Evolutionary conservation across 2,113 vertebrate genomes (phyloP).

Genomic region (Alosa alosa): DNA sequence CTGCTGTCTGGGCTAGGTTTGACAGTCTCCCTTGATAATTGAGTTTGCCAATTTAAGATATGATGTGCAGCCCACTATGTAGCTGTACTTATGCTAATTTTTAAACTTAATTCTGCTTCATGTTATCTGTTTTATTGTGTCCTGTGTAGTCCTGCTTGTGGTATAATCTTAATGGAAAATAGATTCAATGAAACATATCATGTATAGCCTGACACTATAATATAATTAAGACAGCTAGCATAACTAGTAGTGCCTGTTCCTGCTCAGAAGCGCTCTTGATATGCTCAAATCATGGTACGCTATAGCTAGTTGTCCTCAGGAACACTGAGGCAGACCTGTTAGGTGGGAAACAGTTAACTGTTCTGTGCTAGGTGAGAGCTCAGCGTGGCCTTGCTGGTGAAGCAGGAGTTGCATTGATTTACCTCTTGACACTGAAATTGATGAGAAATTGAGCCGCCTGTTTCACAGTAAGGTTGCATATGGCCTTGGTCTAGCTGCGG

Average conservation of each 20-base stretch:
- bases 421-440: conserved; percentile 71
- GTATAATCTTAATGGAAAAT: neutral
- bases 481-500: conserved; percentile 19
- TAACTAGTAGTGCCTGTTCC: neutral
- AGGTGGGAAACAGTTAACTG: conserved; percentile 14
- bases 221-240: neutral
- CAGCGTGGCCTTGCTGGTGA: neutral
- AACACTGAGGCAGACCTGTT: neutral
- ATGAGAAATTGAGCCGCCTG: conserved; percentile 67
- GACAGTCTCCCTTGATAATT: neutral
- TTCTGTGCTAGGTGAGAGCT: neutral
- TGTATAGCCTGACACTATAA: neutral
- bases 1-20: neutral
- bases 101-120: neutral
- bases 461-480: conserved; percentile 59
- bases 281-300: neutral
- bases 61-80: neutral
- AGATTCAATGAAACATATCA: neutral
- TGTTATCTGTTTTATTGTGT: neutral
- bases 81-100: neutral
- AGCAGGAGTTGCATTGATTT: conserved; percentile 65
- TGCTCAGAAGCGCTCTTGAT: neutral
- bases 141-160: neutral
- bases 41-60: neutral
- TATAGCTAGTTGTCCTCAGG: neutral